Conservation (phyloP, 1,140 invertebrate species). For the Rhagoletis pomonella region DNA sequence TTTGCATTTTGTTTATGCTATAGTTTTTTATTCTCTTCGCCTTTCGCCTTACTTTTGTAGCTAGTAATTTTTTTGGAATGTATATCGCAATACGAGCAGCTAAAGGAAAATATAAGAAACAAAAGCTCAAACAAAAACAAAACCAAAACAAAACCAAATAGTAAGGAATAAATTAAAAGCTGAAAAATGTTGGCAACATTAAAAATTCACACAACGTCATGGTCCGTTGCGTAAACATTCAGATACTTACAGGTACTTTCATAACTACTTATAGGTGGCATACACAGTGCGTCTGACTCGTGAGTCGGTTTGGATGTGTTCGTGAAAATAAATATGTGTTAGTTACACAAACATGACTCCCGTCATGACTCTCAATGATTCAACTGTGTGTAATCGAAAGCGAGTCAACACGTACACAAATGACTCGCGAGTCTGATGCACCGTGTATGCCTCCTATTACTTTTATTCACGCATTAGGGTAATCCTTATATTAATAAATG, state of each 20-base stretch:
- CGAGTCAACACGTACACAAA: too few relatives aligned
- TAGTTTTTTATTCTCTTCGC: not conserved
- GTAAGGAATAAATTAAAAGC: not conserved
- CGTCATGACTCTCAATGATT: too few relatives aligned
- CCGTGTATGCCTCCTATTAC: too few relatives aligned
- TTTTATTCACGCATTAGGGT: not conserved
- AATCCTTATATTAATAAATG: not conserved
- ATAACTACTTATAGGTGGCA: too few relatives aligned
- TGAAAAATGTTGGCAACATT: not conserved
- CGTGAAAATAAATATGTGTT: too few relatives aligned
- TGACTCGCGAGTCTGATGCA: too few relatives aligned
- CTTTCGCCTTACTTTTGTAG: not conserved
- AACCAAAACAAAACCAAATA: not conserved
- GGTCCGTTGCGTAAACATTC: not conserved
- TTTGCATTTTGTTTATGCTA: not conserved
- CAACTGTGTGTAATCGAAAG: too few relatives aligned
- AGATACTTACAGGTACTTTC: not conserved
- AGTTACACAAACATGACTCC: too few relatives aligned
- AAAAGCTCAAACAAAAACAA: not conserved
- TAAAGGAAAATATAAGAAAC: not conserved
- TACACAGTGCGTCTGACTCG: too few relatives aligned
- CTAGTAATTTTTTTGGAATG: not conserved
- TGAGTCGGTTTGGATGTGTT: too few relatives aligned
- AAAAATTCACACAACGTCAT: constrained; percentile 10
- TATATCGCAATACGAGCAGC: not conserved